These are phyloP conservation scores for Mesorhabditis belari DNA, from an alignment of 2,888 invertebrate species.

Conservation along the genomic window DNA sequence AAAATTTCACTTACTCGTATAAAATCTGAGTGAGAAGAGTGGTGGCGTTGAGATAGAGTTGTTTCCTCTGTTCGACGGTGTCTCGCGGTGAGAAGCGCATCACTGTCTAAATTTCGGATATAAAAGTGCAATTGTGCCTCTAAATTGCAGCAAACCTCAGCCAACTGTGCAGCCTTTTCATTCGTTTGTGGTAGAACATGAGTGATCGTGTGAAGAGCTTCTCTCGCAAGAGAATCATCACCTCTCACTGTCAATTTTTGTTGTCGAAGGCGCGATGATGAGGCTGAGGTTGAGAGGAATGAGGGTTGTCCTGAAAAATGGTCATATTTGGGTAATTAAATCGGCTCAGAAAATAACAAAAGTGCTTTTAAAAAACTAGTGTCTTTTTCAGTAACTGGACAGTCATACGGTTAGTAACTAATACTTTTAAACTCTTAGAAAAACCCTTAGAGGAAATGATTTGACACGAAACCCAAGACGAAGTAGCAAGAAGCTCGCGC, in stretches of 20 bases:
- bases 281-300: background rate
- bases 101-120: conserved; percentile 3
- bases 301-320: background rate
- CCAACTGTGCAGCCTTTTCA: background rate
- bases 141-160: background rate
- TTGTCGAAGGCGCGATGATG: conserved; percentile 17
- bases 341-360: too few species aligned
- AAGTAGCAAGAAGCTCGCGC: too few species aligned
- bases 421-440: too few species aligned
- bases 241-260: conserved; percentile 27
- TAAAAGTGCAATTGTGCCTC: too few species aligned
- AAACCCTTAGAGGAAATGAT: too few species aligned
- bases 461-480: too few species aligned
- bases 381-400: too few species aligned
- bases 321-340: background rate
- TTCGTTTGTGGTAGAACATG: conserved; percentile 12
- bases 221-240: conserved; percentile 26
- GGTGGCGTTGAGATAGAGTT: conserved; percentile 21
- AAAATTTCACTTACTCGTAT: conserved; percentile 13
- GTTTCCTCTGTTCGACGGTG: conserved; percentile 26
- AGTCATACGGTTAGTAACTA: too few species aligned
- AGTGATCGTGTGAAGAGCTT: conserved; percentile 18
- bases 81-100: conserved; percentile 18
- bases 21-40: conserved; percentile 25
- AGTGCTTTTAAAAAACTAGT: too few species aligned